These are phyloP conservation scores for Meloidogyne floridensis DNA, from an alignment of 1,140 invertebrate species.

Conservation along the genomic window DNA sequence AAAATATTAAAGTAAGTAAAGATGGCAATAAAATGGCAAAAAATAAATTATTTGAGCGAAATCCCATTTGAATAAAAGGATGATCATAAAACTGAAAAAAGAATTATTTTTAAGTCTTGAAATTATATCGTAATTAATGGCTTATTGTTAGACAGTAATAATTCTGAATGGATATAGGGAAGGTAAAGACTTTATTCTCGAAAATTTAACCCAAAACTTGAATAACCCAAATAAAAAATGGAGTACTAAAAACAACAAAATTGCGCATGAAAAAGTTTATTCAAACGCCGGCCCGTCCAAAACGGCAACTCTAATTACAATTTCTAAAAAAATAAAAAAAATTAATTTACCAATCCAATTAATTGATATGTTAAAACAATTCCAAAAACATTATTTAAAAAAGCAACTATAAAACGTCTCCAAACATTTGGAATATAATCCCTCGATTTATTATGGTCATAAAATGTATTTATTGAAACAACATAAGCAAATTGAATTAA, in stretches of 20 bases:
- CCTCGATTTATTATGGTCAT: conserved; percentile 14
- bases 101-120: too few relatives aligned
- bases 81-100: conserved; percentile 26
- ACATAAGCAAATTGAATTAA: conserved; percentile 39
- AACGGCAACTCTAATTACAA: too few relatives aligned
- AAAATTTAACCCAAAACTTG: too few relatives aligned
- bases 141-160: too few relatives aligned
- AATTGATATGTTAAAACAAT: conserved; percentile 24
- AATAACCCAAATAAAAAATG: too few relatives aligned
- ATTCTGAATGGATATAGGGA: too few relatives aligned
- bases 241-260: too few relatives aligned
- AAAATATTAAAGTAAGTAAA: conserved; percentile 30
- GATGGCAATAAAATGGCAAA: conserved; percentile 29
- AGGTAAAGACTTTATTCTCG: too few relatives aligned
- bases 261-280: too few relatives aligned
- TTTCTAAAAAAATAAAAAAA: not conserved
- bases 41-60: conserved; percentile 17
- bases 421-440: conserved; percentile 30
- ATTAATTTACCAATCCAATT: conserved; percentile 9
- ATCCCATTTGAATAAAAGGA: conserved; percentile 40
- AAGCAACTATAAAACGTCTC: conserved; percentile 33
- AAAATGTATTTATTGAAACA: conserved; percentile 35
- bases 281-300: too few relatives aligned
- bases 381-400: conserved; percentile 27
- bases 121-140: too few relatives aligned